Conservation (phyloP, 2,888 invertebrate species). For the Phasia obesa region DNA sequence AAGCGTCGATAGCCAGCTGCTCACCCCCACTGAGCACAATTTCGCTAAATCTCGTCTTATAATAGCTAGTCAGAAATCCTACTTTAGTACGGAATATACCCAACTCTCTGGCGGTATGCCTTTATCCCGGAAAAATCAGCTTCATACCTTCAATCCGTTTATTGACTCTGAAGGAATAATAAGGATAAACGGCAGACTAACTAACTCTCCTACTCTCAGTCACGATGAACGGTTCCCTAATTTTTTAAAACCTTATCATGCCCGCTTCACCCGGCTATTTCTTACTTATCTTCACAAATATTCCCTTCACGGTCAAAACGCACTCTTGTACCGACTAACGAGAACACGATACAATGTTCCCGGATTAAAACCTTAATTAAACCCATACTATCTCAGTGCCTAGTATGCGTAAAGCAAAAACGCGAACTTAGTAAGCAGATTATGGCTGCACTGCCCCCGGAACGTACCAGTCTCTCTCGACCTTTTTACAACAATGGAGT, state of each 20-base stretch:
- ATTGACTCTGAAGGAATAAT: constrained; percentile 1
- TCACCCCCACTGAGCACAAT: neutral
- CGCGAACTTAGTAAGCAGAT: too few species aligned
- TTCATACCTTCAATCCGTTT: constrained; percentile 1
- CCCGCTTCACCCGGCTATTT: neutral
- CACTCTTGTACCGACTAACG: too few species aligned
- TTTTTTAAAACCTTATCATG: neutral
- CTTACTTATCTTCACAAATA: neutral
- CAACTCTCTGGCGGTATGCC: neutral
- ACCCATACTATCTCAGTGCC: too few species aligned
- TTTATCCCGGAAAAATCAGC: neutral
- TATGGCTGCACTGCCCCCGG: too few species aligned
- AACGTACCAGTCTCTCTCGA: too few species aligned
- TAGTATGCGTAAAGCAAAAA: too few species aligned
- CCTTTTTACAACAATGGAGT: too few species aligned
- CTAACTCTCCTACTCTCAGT: neutral
- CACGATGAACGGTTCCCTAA: neutral
- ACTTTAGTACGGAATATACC: neutral
- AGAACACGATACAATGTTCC: too few species aligned
- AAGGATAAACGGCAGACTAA: neutral
- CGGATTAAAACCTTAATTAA: neutral
- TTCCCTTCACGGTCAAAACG: too few species aligned
- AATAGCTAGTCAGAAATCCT: neutral
- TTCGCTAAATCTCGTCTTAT: neutral
- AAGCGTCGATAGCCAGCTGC: too few species aligned